These are phyloP conservation scores for Ephestia elutella DNA, from an alignment of 1,140 invertebrate species.

Conservation along the genomic window DNA sequence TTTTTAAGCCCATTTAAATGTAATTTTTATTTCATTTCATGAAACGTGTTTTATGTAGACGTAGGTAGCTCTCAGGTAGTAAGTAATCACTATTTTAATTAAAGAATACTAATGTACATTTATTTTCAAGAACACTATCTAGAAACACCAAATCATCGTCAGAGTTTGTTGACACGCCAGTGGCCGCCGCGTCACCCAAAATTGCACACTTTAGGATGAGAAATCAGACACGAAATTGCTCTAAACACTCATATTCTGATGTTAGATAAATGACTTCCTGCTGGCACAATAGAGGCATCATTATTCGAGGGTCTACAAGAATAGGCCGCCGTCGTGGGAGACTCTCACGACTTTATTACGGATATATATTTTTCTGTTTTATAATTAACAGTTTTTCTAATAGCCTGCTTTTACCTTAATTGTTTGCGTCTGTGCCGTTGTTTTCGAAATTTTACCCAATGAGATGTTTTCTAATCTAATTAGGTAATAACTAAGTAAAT, in stretches of 20 bases:
- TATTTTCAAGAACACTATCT: neutral
- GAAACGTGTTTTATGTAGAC: too few relatives aligned
- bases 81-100: too few relatives aligned
- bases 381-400: conserved; percentile 71
- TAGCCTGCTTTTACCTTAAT: conserved; percentile 69
- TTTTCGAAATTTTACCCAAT: conserved; percentile 12
- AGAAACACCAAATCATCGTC: neutral
- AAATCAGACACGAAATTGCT: conserved; percentile 70
- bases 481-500: too few relatives aligned
- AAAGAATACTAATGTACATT: too few relatives aligned
- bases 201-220: conserved; percentile 68
- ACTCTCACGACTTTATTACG: conserved; percentile 70
- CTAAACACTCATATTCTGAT: conserved; percentile 73
- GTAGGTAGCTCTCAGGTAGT: too few relatives aligned
- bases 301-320: conserved; percentile 57
- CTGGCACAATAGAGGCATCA: conserved; percentile 68
- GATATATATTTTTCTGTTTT: conserved; percentile 71
- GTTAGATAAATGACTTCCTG: conserved; percentile 73
- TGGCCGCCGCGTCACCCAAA: conserved; percentile 44
- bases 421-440: conserved; percentile 33
- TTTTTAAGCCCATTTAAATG: too few relatives aligned
- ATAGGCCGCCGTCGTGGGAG: conserved; percentile 63
- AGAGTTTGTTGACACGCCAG: conserved; percentile 34
- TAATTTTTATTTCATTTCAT: too few relatives aligned
- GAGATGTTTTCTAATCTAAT: neutral